These are phyloP conservation scores for Zeugodacus cucurbitae DNA, from an alignment of 1,140 invertebrate genomes.

Conservation along the genomic window DNA sequence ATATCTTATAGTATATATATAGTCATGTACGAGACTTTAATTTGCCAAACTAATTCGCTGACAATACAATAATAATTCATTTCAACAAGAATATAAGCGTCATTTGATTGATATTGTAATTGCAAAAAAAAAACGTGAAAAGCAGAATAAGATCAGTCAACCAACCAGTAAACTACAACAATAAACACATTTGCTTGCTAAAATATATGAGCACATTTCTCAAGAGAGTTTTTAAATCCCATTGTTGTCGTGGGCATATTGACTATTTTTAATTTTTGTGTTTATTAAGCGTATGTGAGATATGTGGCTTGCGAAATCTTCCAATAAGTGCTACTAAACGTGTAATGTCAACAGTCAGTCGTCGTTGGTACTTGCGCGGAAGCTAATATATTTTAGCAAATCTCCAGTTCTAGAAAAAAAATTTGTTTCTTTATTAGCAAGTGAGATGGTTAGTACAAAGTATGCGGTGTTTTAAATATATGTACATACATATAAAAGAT, in stretches of 20 bases:
- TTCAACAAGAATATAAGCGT: neutral
- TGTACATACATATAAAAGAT: too few species aligned
- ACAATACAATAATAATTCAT: neutral
- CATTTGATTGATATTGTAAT: conserved; percentile 2
- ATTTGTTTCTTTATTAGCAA: too few species aligned
- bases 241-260: neutral
- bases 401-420: neutral
- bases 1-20: neutral
- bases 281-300: neutral
- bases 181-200: neutral
- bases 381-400: neutral
- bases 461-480: too few species aligned
- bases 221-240: neutral
- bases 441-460: too few species aligned
- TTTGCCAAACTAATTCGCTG: neutral
- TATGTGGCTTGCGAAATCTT: neutral
- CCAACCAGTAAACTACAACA: neutral
- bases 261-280: conserved; percentile 1
- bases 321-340: neutral
- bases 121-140: neutral
- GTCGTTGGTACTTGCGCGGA: neutral
- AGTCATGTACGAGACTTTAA: neutral
- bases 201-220: neutral
- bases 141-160: neutral
- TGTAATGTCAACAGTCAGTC: neutral